Conservation (phyloP, 1,140 invertebrate species). For the Sycobia sp. region DNA sequence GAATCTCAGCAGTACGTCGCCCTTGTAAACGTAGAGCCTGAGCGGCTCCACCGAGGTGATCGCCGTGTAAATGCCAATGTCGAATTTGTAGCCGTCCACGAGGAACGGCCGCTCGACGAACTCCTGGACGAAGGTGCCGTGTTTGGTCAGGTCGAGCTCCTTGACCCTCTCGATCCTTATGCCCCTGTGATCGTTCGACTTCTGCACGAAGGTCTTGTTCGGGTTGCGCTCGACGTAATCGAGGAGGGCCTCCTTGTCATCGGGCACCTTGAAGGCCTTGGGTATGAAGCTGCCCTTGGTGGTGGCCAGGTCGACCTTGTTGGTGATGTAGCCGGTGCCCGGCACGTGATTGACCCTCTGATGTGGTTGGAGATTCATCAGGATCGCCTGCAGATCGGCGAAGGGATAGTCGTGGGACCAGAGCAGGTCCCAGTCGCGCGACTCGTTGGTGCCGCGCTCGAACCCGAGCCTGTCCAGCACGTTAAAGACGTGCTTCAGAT, state of each 20-base stretch:
- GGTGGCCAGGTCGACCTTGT: slow-evolving; percentile 90
- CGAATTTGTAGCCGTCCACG: slow-evolving; percentile 91
- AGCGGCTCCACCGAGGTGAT: slow-evolving; percentile 91
- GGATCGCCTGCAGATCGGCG: slow-evolving; percentile 63
- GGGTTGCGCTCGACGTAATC: slow-evolving; percentile 73
- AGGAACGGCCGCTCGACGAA: slow-evolving; percentile 83
- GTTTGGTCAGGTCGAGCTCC: slow-evolving; percentile 74
- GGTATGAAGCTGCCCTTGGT: slow-evolving; percentile 79
- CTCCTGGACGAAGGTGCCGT: slow-evolving; percentile 88
- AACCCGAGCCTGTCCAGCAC: slow-evolving; percentile 78
- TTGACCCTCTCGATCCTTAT: slow-evolving; percentile 77
- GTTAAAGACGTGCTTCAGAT: slow-evolving; percentile 79
- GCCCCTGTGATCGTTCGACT: slow-evolving; percentile 89
- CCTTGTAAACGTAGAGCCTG: slow-evolving; percentile 86
- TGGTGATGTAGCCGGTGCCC: slow-evolving; percentile 92
- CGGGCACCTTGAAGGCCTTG: slow-evolving; percentile 85
- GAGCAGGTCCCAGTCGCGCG: slow-evolving; percentile 84
- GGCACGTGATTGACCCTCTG: slow-evolving; percentile 95
- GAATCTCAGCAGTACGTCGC: slow-evolving; percentile 89
- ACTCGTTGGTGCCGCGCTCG: slow-evolving; percentile 64
- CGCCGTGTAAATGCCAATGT: slow-evolving; percentile 94
- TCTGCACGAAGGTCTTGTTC: slow-evolving; percentile 83
- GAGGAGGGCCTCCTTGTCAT: slow-evolving; percentile 74
- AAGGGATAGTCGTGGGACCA: slow-evolving; percentile 97
- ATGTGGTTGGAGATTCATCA: slow-evolving; percentile 71